These are phyloP conservation scores for Hyalella azteca DNA, from an alignment of 2,888 invertebrate genomes.

Conservation along the genomic window DNA sequence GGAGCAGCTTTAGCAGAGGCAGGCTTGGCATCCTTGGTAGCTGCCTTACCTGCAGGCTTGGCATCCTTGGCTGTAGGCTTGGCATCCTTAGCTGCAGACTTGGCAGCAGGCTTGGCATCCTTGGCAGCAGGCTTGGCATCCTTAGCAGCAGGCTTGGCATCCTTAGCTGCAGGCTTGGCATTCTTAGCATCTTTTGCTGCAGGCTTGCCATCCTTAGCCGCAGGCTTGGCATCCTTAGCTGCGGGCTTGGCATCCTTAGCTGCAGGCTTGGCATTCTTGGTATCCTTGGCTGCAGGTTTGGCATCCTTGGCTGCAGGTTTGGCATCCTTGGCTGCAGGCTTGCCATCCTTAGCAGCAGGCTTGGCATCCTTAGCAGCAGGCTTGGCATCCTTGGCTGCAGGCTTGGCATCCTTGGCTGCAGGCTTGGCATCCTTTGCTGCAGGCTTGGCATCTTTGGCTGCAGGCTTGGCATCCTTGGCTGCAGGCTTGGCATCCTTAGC, in stretches of 20 bases:
- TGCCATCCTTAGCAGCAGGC: background rate
- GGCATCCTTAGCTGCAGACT: background rate
- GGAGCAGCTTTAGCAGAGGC: background rate
- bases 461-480: background rate
- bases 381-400: conserved; percentile 9
- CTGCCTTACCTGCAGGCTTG: background rate
- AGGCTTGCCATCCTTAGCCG: background rate
- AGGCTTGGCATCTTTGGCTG: conserved; percentile 3
- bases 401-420: background rate
- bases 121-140: background rate
- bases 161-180: background rate
- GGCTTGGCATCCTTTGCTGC: background rate
- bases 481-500: conserved; percentile 29
- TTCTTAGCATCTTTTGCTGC: background rate
- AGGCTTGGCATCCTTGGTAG: conserved; percentile 29
- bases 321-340: background rate
- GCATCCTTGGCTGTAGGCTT: background rate
- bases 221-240: background rate
- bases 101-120: background rate
- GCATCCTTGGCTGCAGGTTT: background rate
- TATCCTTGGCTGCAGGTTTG: background rate
- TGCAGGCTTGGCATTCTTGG: conserved; percentile 4
- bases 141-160: background rate
- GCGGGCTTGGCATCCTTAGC: background rate
- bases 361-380: background rate